Percentiles rank a stretch among this genome's conserved stretches.
Evolutionary conservation across 2,113 vertebrate species (phyloP).

Genomic region (Rhinolophus ferrumequinum): DNA sequence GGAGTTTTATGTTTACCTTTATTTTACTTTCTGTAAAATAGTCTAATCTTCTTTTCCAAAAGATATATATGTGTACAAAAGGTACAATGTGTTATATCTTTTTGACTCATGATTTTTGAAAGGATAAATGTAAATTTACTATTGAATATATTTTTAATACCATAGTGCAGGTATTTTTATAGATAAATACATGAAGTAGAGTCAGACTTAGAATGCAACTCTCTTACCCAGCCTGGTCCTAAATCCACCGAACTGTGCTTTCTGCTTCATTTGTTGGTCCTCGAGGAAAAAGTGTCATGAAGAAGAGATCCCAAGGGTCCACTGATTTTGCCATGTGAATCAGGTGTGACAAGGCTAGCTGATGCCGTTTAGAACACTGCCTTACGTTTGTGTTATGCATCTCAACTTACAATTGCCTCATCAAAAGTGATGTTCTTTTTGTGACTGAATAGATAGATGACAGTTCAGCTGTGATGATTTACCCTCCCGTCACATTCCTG

Average conservation of each 20-base stretch:
- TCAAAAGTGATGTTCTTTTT: not conserved
- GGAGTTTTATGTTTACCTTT: not conserved
- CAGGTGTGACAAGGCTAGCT: not conserved
- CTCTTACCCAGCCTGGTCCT: not conserved
- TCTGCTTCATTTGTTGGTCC: not conserved
- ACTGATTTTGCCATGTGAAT: not conserved
- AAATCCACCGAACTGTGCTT: not conserved
- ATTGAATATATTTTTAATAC: conserved; percentile 13
- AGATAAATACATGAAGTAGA: not conserved
- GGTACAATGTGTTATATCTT: not conserved
- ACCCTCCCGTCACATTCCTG: not conserved
- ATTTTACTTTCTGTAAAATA: not conserved
- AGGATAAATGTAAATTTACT: not conserved
- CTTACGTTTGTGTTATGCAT: not conserved
- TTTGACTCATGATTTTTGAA: conserved; percentile 15
- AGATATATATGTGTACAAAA: no score
- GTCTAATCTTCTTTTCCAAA: not conserved
- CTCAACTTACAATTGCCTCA: not conserved
- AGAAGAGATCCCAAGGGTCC: not conserved
- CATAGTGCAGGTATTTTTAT: not conserved
- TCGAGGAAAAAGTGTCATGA: not conserved
- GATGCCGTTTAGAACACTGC: not conserved
- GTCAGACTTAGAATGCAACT: not conserved
- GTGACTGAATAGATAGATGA: not conserved
- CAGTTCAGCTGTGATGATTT: not conserved